Evolutionary conservation across 2,888 invertebrate genomes (phyloP).

Genomic region (Sinopyrophorus schimmeli): DNA sequence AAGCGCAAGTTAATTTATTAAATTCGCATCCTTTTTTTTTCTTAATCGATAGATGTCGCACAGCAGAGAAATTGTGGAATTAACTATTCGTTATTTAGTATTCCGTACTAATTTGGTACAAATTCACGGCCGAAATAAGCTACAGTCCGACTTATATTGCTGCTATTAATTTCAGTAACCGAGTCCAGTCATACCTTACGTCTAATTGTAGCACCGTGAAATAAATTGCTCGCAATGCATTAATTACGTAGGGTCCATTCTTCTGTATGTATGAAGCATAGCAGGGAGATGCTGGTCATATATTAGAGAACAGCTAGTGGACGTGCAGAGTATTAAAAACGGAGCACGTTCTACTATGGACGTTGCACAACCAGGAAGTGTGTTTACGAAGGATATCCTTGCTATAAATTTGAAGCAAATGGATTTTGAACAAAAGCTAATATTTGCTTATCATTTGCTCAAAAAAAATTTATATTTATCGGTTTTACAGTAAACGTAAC

Average conservation of each 20-base stretch:
- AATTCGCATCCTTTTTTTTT: too few relatives aligned
- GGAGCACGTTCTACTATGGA: slow-evolving; percentile 59
- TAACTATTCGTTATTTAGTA: slow-evolving; percentile 27
- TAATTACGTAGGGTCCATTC: slow-evolving; percentile 47
- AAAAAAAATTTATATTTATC: too few relatives aligned
- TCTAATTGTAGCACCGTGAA: slow-evolving; percentile 52
- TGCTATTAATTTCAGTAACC: slow-evolving; percentile 54
- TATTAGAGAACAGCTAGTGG: slow-evolving; percentile 46
- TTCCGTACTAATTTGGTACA: slow-evolving; percentile 32
- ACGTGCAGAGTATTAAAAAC: slow-evolving; percentile 52
- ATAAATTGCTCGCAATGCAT: slow-evolving; percentile 53
- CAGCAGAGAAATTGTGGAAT: slow-evolving; percentile 18
- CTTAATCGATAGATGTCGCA: slow-evolving; percentile 18
- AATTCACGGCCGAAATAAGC: slow-evolving; percentile 50
- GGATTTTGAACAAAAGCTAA: too few relatives aligned
- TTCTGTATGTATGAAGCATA: slow-evolving; percentile 48
- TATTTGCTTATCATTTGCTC: too few relatives aligned
- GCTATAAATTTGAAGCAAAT: too few relatives aligned
- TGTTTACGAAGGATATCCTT: slow-evolving; percentile 20
- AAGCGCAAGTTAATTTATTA: too few relatives aligned
- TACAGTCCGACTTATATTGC: slow-evolving; percentile 54
- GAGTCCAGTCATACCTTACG: slow-evolving; percentile 47
- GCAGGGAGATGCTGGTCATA: slow-evolving; percentile 39
- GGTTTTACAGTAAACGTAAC: too few relatives aligned
- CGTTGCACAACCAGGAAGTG: slow-evolving; percentile 28